Base-by-base conservation (phyloP, 2,888 invertebrate genomes). In the Xestia ashworthii region DNA sequence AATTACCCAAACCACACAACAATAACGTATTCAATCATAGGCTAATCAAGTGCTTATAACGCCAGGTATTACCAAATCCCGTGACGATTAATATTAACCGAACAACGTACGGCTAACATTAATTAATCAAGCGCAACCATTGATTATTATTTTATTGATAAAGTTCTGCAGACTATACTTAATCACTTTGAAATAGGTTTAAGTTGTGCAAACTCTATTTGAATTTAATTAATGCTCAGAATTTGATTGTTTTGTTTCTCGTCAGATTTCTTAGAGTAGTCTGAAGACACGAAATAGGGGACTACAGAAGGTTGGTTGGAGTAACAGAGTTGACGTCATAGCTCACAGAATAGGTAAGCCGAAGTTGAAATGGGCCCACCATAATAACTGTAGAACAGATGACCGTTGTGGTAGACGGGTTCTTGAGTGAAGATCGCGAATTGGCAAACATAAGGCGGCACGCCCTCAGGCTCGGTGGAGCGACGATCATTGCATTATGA, bases 71-170 rank as follows among this genome's bases (percentile, higher is more conserved):
- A 9, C 9, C 32, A 32, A 65, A 81, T 72, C 69, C 60, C 53
- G 14, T 44, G 25, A 11, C 69, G 0, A 53, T 64, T 53, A 53
- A 48, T 69, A 79, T 32, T 46, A 66, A 32, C 41, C 1, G 65
- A 46, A 48, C 71, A 66, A 65, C 58, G 14, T 25, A n/a, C 50
- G n/a, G 25, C 1, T 22, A 68, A 50, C 38, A 69, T 32, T n/a
- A 8, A 83, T 83, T 78, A 65, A 72, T 81, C 71, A 58, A 48
- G 32, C 14, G 19, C 38, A 62, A 50, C 32, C 25, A 68, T 41
- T 41, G 25, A 64, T 48, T 67, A 71, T 66, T 58, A 86, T 76
- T 76, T 78, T 48, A 83, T 76, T 86, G 62, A 55, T 83, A 76
- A 76, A 78, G 68, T 74, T 78, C 71, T 67, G 25, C 55, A 14